These are phyloP conservation scores for Trypoxylon attenuatum DNA, from an alignment of 2,888 invertebrate species.

Conservation along the genomic window DNA sequence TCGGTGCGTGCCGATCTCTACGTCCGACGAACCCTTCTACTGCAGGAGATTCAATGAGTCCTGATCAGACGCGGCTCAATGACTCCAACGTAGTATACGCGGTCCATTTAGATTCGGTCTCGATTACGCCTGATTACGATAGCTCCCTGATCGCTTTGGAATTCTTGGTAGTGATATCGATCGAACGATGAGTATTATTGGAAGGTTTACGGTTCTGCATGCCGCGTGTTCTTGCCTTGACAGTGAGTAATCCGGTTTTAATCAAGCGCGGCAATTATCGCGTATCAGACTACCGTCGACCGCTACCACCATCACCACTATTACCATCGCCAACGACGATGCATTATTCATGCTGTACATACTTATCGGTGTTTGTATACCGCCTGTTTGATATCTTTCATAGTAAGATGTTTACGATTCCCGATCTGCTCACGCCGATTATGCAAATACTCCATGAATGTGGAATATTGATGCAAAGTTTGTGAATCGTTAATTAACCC, in stretches of 20 bases:
- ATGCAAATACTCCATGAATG: too few relatives aligned
- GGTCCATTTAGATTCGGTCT: not conserved
- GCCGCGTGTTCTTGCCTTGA: constrained; percentile 23
- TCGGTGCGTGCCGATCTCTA: not conserved
- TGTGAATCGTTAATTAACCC: not conserved
- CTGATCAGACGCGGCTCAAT: not conserved
- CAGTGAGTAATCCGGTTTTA: constrained; percentile 41
- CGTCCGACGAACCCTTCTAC: not conserved
- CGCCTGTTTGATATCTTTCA: constrained; percentile 6
- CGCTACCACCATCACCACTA: too few relatives aligned
- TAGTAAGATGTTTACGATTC: constrained; percentile 18
- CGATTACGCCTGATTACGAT: not conserved
- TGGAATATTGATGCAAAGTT: too few relatives aligned
- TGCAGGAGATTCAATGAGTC: not conserved
- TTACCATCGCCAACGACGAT: too few relatives aligned
- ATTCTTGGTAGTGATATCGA: constrained; percentile 31
- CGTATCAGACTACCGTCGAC: too few relatives aligned
- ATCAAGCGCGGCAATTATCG: constrained; percentile 49
- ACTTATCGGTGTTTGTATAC: constrained; percentile 35
- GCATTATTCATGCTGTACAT: constrained; percentile 38
- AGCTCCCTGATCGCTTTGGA: not conserved
- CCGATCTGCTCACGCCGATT: too few relatives aligned
- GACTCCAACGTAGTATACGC: not conserved
- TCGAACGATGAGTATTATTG: constrained; percentile 17
- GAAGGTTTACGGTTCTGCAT: constrained; percentile 16